phyloP scores from a whole-genome alignment of 2,113 vertebrate species.

The Caranx ignobilis region DNA sequence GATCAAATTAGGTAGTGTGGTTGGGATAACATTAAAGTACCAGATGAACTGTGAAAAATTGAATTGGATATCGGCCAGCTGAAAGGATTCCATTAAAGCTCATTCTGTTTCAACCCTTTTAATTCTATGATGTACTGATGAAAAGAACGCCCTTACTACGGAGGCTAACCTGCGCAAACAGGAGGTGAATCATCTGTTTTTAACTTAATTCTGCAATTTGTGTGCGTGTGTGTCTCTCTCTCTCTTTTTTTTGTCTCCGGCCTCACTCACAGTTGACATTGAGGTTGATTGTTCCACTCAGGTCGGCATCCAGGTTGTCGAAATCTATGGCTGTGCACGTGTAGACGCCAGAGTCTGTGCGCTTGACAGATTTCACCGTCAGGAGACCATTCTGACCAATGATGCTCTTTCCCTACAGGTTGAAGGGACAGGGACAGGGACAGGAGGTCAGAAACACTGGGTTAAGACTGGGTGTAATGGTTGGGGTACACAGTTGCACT shows the following conservation, averaged over 20 bases:
- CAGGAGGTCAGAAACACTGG: neutral
- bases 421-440: neutral
- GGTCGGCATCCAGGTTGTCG: constrained; percentile 70
- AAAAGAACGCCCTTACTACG: constrained; percentile 22
- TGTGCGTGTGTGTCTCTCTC: neutral
- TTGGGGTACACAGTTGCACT: neutral
- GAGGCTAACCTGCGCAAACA: constrained; percentile 7
- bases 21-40: constrained; percentile 66
- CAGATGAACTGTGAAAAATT: constrained; percentile 65
- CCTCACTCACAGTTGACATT: constrained; percentile 86
- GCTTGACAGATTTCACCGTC: constrained; percentile 74
- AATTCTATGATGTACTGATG: constrained; percentile 51
- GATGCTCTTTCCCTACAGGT: fast-evolving
- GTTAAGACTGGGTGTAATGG: neutral
- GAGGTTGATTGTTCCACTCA: constrained; percentile 74
- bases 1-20: constrained; percentile 61
- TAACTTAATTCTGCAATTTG: neutral
- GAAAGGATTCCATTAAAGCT: constrained; percentile 52
- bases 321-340: constrained; percentile 84
- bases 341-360: constrained; percentile 79
- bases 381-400: constrained; percentile 23
- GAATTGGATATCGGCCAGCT: constrained; percentile 40
- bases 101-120: constrained; percentile 34
- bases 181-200: neutral
- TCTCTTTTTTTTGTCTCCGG: neutral